Base-by-base conservation (phyloP, 2,113 vertebrate genomes). In the Melanerpes aurifrons region DNA sequence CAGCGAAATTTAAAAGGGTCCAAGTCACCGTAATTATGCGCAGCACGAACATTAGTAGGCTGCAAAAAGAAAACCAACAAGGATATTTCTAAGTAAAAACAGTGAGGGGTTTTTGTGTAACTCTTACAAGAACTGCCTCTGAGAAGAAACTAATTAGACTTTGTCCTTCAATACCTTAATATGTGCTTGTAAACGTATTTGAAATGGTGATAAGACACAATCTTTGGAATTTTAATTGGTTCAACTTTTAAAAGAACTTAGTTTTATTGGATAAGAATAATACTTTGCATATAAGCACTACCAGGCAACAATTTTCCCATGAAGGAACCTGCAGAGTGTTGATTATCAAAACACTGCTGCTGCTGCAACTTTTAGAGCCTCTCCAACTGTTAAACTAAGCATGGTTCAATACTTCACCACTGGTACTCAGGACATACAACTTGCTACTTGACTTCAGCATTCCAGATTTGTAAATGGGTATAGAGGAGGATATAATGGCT, bases 1-100 rank as follows among this genome's bases (percentile, higher is more conserved):
- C 99, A 99, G 62, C 99, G 98, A 96, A 99, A 99, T 95, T 99
- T 99, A 91, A 99, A 99, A 1, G 98, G 98, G 94, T 99, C 99
- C 86, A 98, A 88, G 90, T 99, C 99, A 37, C 98, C 98, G 6
- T 99, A 98, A 96, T 94, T 97, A 89, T 98, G 98, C 1, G 97
- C 94, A 9, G 98, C 97, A 26, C 99, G 98, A 71, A 97, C 96
- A 71, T 98, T 98, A 5, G 98, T 89, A 95, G 99, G 97, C 89
- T 97, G 82, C 40, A 89, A 84, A 10, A 71, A 18, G 35, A 92
- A 94, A 82, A 90, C 29, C n/a, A 82, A 58, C 17, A 58, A 35
- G 53, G 35, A 21, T 53, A 57, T 68, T 94, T 88, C 26, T 80
- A 67, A 82, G 47, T 6, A 61, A 61, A 72, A 58, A 54, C 56